A percentile compares a stretch with the other conserved stretches of the same genome.
These are phyloP conservation scores for Frankliniella intonsa DNA, from an alignment of 2,888 invertebrate genomes.

Conservation along the genomic window DNA sequence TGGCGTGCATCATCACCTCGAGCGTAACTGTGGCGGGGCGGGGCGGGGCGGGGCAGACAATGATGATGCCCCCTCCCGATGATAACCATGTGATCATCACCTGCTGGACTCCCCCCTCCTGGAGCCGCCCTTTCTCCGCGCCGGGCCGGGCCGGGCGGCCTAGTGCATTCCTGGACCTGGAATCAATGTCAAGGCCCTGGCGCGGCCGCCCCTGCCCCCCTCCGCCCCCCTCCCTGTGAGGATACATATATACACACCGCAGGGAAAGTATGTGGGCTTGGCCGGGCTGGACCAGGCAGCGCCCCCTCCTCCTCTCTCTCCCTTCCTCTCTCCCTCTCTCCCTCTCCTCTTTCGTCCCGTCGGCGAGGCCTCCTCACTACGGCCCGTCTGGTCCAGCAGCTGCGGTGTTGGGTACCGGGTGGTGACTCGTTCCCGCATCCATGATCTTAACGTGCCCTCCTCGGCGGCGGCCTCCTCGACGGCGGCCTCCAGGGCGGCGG, in stretches of 20 bases:
- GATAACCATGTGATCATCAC: too few relatives aligned
- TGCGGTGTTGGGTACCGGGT: too few relatives aligned
- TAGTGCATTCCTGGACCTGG: slow-evolving; percentile 1
- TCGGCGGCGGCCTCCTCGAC: too few relatives aligned
- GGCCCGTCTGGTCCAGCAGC: too few relatives aligned
- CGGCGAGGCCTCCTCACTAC: too few relatives aligned
- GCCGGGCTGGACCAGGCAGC: not conserved
- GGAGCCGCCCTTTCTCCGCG: not conserved
- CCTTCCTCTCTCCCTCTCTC: not conserved
- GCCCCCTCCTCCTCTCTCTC: not conserved
- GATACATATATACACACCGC: slow-evolving; percentile 1
- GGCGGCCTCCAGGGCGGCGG: too few relatives aligned
- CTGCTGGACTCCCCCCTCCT: too few relatives aligned
- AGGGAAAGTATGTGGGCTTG: not conserved
- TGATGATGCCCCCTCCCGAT: not conserved
- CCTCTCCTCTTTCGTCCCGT: not conserved
- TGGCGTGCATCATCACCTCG: not conserved
- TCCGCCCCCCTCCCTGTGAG: not conserved
- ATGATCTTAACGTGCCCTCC: too few relatives aligned
- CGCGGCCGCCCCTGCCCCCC: not conserved
- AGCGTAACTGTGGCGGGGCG: not conserved
- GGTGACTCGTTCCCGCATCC: too few relatives aligned
- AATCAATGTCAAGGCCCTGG: slow-evolving; percentile 14
- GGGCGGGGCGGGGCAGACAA: not conserved
- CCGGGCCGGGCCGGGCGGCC: not conserved